phyloP scores from a whole-genome alignment of 1,140 invertebrate species.

The Himalopsyche phryganea region DNA sequence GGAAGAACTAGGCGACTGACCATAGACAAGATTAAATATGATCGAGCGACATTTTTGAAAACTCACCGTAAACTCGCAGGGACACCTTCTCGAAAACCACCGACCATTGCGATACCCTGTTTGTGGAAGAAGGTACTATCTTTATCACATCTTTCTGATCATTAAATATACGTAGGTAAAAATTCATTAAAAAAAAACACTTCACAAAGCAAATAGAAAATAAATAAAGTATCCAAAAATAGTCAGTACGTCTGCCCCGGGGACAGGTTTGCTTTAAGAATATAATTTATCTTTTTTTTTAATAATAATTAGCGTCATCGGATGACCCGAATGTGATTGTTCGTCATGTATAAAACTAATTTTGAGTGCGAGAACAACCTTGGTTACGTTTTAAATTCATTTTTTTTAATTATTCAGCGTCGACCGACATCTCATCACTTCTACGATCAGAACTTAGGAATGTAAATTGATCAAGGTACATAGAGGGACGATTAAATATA shows the following conservation, averaged over 20 bases:
- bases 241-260: slow-evolving; percentile 23
- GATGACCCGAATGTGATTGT: slow-evolving; percentile 10
- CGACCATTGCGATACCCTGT: slow-evolving; percentile 29
- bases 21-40: slow-evolving; percentile 27
- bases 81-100: slow-evolving; percentile 2
- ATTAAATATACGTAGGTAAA: slow-evolving; percentile 12
- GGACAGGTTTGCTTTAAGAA: slow-evolving; percentile 2
- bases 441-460: slow-evolving; percentile 33
- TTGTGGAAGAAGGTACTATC: slow-evolving; percentile 30
- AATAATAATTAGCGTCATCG: slow-evolving; percentile 21
- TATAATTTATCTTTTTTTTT: slow-evolving; percentile 14
- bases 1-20: slow-evolving; percentile 28
- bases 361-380: slow-evolving; percentile 4
- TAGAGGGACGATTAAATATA: slow-evolving; percentile 20
- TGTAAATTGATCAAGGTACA: slow-evolving; percentile 23
- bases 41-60: slow-evolving; percentile 7
- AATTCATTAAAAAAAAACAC: slow-evolving; percentile 27
- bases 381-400: slow-evolving; percentile 5
- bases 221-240: slow-evolving; percentile 33
- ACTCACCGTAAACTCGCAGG: slow-evolving; percentile 1
- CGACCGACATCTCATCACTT: slow-evolving; percentile 8
- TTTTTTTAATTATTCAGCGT: neutral
- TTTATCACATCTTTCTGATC: slow-evolving; percentile 32
- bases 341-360: slow-evolving; percentile 14
- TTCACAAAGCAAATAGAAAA: slow-evolving; percentile 22